Base-by-base conservation (phyloP, 2,888 invertebrate genomes). In the Trachelus tabidus region DNA sequence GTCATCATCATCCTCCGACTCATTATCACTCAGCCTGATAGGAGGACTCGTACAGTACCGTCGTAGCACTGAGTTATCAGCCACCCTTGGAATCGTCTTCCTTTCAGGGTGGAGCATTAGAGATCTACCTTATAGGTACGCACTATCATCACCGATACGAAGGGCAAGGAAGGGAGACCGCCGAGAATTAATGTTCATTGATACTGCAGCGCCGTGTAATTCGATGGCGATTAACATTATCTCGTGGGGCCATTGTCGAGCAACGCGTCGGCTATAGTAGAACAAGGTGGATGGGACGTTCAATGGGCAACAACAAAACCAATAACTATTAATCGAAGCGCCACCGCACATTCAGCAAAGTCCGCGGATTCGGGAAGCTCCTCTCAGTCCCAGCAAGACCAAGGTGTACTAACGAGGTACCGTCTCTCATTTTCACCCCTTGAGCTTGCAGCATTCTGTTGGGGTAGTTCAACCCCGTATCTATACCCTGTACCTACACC, bases 291-390 rank as follows among this genome's bases (percentile, higher is more conserved):
- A 81, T 81, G 81, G 78, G 76, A 77, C 81, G 81, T 79, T 81
- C 77, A 77, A 75, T 73, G 80, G 81, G 75, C 82, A 80, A 83
- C 86, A 87, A 88, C 87, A 86, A 85, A 88, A 87, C 89, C 89
- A 86, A 89, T 89, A 88, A 88, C 89, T 89, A 90, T 89, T 89
- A 89, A 89, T 89, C 88, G 87, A 87, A 84, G 83, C 81, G 81
- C 80, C 83, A 84, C 89, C 88, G 87, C 89, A 89, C 89, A 89
- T 89, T 89, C 86, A 85, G 85, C 87, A 88, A 88, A 88, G 87
- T 88, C 85, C 81, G 81, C 84, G 84, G 83, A 84, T 82, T 79
- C 82, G 75, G 77, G 75, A 77, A 77, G 69, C 78, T 69, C 34
- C 69, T 73, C 35, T 71, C 73, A 69, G 34, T 34, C 73, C 76